Percentiles rank a stretch among this genome's conserved stretches.
phyloP scores from a whole-genome alignment of 2,888 invertebrate species.

The Rhopalosiphum nymphaeae region DNA sequence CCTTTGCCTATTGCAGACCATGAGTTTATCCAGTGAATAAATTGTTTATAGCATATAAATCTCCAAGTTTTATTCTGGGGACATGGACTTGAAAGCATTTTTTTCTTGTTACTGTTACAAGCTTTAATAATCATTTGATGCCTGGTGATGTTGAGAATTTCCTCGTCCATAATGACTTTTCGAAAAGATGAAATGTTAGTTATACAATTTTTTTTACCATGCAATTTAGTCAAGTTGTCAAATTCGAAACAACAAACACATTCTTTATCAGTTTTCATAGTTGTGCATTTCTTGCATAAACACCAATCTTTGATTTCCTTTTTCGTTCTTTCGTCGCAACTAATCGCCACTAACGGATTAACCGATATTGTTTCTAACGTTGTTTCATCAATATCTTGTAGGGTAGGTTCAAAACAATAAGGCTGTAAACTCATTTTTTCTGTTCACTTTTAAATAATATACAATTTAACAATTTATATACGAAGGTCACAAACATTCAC shows the following conservation, averaged over 20 bases:
- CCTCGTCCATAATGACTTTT: constrained; percentile 30
- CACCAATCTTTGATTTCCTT: constrained; percentile 21
- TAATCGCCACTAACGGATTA: constrained; percentile 37
- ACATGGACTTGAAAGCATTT: not conserved
- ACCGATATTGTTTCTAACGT: constrained; percentile 14
- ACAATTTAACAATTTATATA: not conserved
- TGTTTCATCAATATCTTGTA: constrained; percentile 14
- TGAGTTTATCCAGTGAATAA: constrained; percentile 16
- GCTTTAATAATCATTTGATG: constrained; percentile 27
- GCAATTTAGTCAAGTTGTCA: constrained; percentile 8
- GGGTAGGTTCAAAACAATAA: constrained; percentile 16
- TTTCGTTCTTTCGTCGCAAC: constrained; percentile 22
- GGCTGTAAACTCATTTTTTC: constrained; percentile 12
- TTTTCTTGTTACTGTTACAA: constrained; percentile 9
- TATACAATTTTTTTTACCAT: constrained; percentile 15
- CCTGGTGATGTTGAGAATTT: constrained; percentile 27
- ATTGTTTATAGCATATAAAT: constrained; percentile 33
- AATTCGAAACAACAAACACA: constrained; percentile 35
- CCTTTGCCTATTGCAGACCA: constrained; percentile 22
- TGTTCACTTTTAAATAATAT: constrained; percentile 17
- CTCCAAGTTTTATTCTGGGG: constrained; percentile 23
- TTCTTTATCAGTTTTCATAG: constrained; percentile 16
- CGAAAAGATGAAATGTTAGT: constrained; percentile 26
- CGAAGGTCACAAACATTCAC: constrained; percentile 1
- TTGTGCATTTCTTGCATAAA: constrained; percentile 20